These are phyloP conservation scores for Sicus ferrugineus DNA, from an alignment of 2,888 invertebrate species.

Conservation along the genomic window DNA sequence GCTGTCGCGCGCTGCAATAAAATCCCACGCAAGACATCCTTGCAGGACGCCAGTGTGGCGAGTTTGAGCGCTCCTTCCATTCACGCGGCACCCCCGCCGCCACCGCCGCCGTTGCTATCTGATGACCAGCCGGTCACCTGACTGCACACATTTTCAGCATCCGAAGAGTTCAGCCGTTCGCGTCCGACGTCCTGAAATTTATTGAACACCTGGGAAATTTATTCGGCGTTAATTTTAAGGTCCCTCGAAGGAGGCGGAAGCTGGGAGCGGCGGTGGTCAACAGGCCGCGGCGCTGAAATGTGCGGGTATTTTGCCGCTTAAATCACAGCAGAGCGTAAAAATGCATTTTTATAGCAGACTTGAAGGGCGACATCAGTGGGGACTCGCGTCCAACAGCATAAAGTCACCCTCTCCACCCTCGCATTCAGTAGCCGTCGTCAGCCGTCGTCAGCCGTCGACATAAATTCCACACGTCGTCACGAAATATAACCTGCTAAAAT, in stretches of 20 bases:
- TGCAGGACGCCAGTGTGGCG: too few species aligned
- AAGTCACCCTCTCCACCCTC: neutral
- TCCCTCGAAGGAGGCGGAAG: constrained; percentile 16
- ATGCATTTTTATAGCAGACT: constrained; percentile 2
- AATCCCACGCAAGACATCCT: too few species aligned
- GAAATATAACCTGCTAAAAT: neutral
- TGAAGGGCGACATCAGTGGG: neutral
- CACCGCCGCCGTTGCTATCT: too few species aligned
- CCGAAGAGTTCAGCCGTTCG: too few species aligned
- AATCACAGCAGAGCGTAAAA: neutral
- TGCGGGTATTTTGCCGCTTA: neutral
- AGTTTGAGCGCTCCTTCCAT: too few species aligned
- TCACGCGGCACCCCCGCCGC: too few species aligned
- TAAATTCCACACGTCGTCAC: neutral
- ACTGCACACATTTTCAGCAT: too few species aligned
- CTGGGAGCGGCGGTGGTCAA: constrained; percentile 10
- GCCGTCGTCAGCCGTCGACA: neutral
- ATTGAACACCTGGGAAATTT: constrained; percentile 33
- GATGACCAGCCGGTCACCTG: too few species aligned
- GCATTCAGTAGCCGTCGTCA: neutral
- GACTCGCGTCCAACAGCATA: neutral
- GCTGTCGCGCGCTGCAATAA: too few species aligned
- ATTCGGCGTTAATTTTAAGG: constrained; percentile 26
- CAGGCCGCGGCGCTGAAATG: neutral
- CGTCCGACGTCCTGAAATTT: constrained; percentile 25